Conservation (phyloP, 2,113 vertebrate species). For the Sorex fumeus region DNA sequence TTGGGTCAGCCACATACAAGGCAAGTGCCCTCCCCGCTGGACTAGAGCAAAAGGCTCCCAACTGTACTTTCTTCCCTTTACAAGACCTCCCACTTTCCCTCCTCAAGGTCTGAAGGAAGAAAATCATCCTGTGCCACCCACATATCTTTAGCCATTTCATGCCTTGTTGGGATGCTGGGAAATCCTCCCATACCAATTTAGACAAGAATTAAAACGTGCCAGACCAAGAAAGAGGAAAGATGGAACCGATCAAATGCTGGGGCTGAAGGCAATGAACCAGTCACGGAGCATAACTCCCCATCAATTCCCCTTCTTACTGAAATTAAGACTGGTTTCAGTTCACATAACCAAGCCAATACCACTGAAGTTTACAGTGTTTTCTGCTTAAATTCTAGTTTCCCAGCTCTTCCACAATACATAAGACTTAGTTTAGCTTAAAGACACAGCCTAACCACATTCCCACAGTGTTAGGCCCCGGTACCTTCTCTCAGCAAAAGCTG, state of each 20-base stretch:
- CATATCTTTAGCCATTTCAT: neutral
- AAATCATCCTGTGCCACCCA: neutral
- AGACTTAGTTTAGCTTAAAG: neutral
- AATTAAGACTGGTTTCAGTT: constrained; percentile 21
- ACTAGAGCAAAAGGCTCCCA: neutral
- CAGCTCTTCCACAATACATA: neutral
- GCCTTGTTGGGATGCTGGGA: neutral
- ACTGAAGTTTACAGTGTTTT: neutral
- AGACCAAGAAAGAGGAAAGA: neutral
- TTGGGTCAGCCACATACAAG: too few species aligned
- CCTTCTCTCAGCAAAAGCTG: neutral
- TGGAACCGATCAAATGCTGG: neutral
- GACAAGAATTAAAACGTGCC: neutral
- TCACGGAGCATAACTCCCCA: neutral
- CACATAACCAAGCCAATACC: neutral
- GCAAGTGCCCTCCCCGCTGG: too few species aligned
- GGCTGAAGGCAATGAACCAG: neutral
- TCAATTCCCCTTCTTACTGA: neutral
- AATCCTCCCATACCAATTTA: neutral
- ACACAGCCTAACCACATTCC: neutral
- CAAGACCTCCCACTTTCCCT: neutral
- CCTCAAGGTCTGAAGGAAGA: neutral
- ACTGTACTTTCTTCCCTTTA: neutral
- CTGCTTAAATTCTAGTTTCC: neutral
- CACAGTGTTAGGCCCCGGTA: neutral